Base-by-base conservation (phyloP, 2,797 vertebrate genomes). In the Taenioides sp. region DNA sequence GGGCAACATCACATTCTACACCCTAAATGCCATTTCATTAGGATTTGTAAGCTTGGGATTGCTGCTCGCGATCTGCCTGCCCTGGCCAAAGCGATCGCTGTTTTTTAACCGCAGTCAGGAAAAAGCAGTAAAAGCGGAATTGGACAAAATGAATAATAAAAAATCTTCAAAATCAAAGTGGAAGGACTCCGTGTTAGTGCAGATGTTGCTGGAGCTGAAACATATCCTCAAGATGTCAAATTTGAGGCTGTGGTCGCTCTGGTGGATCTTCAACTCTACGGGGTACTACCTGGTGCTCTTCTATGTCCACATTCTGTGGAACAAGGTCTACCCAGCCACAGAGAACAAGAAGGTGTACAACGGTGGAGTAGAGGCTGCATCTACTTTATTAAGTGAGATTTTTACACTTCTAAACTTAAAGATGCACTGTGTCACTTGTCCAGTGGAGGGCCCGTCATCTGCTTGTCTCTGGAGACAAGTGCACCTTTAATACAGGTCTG, bases 221-320 rank as follows among this genome's bases (percentile, higher is more conserved):
- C 66, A 67, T 0, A 72, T 94, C 23, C 60, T 86, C 27, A 83
- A 0, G 77, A 88, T 81, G 59, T 95, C 96, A 0, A 95, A 84
- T 80, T 92, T 99, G 67, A 93, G 95, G 43, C 93, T 98, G 69
- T 99, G 98, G 98, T 98, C 90, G 59, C 75, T 98, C 67, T 99
- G 98, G 98, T 99, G 98, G 98, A 28, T 99, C 71, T 95, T 98
- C 86, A 98, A 95, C 93, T 98, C 97, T 0, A 92, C 96, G 0
- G 97, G 97, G 18, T 99, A 99, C 89, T 99, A 99, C 88, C 88
- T 99, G 90, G 87, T 99, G 69, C 76, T 97, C 37, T 98, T 97
- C 90, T 97, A 99, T 0, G 94, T 95, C 14, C 98, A 99, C 79
- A 94, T 99, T 85, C 92, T 99, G 75, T 99, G 98, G 98, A 95